These are phyloP conservation scores for Cyphomyrmex costatus DNA, from an alignment of 1,140 invertebrate genomes.

Conservation along the genomic window DNA sequence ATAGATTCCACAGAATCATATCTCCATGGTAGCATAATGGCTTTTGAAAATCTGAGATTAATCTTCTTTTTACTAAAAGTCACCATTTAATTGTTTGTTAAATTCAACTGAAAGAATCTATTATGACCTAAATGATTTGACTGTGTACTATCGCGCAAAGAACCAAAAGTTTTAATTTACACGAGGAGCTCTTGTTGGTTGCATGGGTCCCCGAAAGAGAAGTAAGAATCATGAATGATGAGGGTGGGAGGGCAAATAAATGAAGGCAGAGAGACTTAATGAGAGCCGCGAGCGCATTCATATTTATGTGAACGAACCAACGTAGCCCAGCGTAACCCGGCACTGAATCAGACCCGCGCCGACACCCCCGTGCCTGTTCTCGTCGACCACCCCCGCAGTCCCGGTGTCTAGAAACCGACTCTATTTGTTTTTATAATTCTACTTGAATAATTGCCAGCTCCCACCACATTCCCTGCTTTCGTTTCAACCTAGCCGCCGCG, in stretches of 20 bases:
- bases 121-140: slow-evolving; percentile 61
- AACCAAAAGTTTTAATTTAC: slow-evolving; percentile 60
- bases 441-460: slow-evolving; percentile 80
- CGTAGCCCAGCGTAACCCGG: slow-evolving; percentile 68
- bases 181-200: slow-evolving; percentile 61
- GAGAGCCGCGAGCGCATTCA: slow-evolving; percentile 83
- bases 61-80: slow-evolving; percentile 24
- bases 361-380: slow-evolving; percentile 65
- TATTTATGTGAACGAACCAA: slow-evolving; percentile 81
- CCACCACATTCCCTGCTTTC: slow-evolving; percentile 16
- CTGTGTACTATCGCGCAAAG: slow-evolving; percentile 41
- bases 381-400: slow-evolving; percentile 58
- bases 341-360: slow-evolving; percentile 77
- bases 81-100: slow-evolving; percentile 36
- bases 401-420: slow-evolving; percentile 70
- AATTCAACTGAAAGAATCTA: slow-evolving; percentile 48
- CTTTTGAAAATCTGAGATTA: slow-evolving; percentile 30
- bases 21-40: slow-evolving; percentile 24
- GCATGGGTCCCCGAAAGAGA: slow-evolving; percentile 24
- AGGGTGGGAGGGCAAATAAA: slow-evolving; percentile 71
- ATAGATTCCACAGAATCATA: slow-evolving; percentile 6
- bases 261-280: slow-evolving; percentile 81
- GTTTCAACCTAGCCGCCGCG: slow-evolving; percentile 34
- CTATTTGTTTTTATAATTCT: slow-evolving; percentile 84
- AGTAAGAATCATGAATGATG: slow-evolving; percentile 65